phyloP scores from a whole-genome alignment of 2,113 vertebrate species.

The Hucho hucho region DNA sequence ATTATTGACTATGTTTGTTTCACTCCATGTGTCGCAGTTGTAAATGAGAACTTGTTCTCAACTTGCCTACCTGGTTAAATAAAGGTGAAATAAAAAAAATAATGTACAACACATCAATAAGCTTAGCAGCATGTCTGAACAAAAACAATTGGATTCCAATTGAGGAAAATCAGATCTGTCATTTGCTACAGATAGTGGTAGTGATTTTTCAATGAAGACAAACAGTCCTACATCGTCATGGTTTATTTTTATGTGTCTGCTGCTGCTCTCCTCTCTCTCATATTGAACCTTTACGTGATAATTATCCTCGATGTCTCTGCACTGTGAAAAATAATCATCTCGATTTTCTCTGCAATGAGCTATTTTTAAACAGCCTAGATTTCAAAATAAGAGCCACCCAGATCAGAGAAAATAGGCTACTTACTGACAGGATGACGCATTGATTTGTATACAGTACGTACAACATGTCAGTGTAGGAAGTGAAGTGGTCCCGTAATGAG shows the following conservation, averaged over 20 bases:
- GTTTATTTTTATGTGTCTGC: background rate
- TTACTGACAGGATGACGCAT: slow-evolving; percentile 73
- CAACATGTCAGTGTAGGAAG: slow-evolving; percentile 65
- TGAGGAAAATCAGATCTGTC: background rate
- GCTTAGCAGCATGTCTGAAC: slow-evolving; percentile 8
- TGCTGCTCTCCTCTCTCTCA: background rate
- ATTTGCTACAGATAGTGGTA: background rate
- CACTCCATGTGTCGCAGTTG: too few species aligned
- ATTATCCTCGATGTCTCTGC: slow-evolving; percentile 28
- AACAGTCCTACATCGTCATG: too few species aligned
- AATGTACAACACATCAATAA: too few species aligned
- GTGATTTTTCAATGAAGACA: too few species aligned
- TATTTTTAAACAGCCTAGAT: slow-evolving; percentile 61
- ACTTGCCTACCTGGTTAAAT: too few species aligned
- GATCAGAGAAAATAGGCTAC: slow-evolving; percentile 21
- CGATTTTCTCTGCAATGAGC: slow-evolving; percentile 27
- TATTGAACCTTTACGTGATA: slow-evolving; percentile 5
- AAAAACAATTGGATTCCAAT: slow-evolving; percentile 17
- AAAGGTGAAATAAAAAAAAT: too few species aligned
- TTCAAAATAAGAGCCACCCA: slow-evolving; percentile 32
- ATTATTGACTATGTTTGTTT: too few species aligned
- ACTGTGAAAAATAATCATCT: slow-evolving; percentile 47
- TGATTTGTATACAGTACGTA: slow-evolving; percentile 64
- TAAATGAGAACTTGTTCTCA: too few species aligned
- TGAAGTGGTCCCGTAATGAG: slow-evolving; percentile 55